Conservation (phyloP, 2,113 vertebrate species). For the Crocuta crocuta region DNA sequence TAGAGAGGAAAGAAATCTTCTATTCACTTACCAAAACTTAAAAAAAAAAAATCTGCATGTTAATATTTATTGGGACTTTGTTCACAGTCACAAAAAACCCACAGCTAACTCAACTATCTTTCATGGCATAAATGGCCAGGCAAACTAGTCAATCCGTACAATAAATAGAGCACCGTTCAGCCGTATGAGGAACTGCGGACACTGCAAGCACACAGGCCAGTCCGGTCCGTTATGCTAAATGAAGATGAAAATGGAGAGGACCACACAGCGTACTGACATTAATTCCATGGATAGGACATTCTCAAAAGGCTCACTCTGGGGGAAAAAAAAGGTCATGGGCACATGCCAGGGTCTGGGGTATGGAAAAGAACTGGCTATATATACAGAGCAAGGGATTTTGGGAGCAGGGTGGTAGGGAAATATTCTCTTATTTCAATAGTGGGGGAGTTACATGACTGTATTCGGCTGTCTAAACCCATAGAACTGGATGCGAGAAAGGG, state of each 20-base stretch:
- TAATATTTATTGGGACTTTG: neutral
- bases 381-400: neutral
- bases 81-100: slow-evolving; percentile 4
- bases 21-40: neutral
- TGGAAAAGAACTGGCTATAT: neutral
- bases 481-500: neutral
- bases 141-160: neutral
- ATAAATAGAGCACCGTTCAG: neutral
- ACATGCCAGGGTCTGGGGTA: neutral
- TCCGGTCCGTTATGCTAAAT: neutral
- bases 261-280: neutral
- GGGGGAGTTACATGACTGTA: neutral
- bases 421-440: neutral
- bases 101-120: neutral
- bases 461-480: neutral
- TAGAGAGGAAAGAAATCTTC: neutral
- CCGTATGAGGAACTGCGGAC: neutral
- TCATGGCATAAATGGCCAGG: neutral
- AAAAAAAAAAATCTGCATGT: neutral
- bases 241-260: neutral
- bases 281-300: neutral
- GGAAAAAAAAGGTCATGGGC: neutral
- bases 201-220: neutral
- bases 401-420: neutral
- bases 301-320: neutral